Base-by-base conservation (phyloP, 2,797 vertebrate species). In the Siniperca obscura region DNA sequence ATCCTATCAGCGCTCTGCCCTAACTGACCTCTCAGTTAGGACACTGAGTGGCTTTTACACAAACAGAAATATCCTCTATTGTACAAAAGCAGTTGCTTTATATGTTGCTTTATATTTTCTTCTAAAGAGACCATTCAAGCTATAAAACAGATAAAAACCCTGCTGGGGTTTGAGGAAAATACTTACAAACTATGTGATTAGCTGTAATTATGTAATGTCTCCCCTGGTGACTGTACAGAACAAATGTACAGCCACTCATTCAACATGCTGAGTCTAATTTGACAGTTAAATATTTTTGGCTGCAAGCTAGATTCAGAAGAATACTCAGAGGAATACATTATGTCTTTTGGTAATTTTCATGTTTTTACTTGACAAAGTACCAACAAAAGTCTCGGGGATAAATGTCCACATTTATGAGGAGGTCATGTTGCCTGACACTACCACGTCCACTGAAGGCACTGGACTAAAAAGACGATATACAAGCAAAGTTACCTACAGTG, bases 1-100 rank as follows among this genome's bases (percentile, higher is more conserved):
- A 91, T 92, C 83, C 82, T 55, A 84, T 90, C 88, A 87, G 78
- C 12, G 19, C 42, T 44, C 16, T 14, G 59, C 38, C 30, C 30
- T 30, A 30, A 30, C 30, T 74, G 68, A 78, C 78, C 72, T 82
- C 84, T 80, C 34, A 40, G 70, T 82, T 9, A 76, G 74, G 83
- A 88, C 62, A 78, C 64, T 2, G 3, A 9, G 27, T 14, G 27
- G 70, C 36, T 25, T 52, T 30, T n/a, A 34, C 55, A 30, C 52
- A n/a, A 53, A 44, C 44, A 80, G 38, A 81, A 59, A 73, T n/a
- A 82, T 27, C 52, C 55, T 83, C 59, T 46, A 7, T 55, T 60
- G 42, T 36, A 25, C 38, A 57, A 48, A 57, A 27, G 36, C 27
- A 19, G 16, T 40, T 42, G 57, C 53, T 56, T 66, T 10, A 69